These are phyloP conservation scores for Trachops cirrhosus DNA, from an alignment of 2,797 vertebrate species.

Conservation along the genomic window DNA sequence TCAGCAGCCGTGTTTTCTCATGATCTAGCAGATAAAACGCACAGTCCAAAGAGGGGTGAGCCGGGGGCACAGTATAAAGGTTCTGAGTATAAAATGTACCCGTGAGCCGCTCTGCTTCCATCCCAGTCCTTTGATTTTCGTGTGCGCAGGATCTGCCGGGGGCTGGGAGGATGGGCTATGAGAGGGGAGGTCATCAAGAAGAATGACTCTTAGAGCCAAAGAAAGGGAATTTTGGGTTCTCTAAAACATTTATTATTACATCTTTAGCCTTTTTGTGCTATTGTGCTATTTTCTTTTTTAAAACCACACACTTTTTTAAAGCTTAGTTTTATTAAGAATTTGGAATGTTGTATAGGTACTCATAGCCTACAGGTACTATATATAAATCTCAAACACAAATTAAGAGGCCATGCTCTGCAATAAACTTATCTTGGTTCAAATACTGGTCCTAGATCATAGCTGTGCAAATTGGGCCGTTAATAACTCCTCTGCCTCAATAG, in stretches of 20 bases:
- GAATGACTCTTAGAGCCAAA: not conserved
- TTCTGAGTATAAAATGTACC: not conserved
- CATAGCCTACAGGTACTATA: not conserved
- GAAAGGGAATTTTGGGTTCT: not conserved
- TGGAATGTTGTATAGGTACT: not conserved
- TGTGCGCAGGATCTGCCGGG: not conserved
- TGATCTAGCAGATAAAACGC: slow-evolving; percentile 13
- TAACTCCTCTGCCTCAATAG: not conserved
- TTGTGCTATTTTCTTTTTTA: not conserved
- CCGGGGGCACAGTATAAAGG: not conserved
- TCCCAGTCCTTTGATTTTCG: not conserved
- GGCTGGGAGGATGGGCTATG: not conserved
- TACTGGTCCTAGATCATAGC: not conserved
- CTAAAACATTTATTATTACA: not conserved
- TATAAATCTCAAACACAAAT: not conserved
- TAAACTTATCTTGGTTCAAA: not conserved
- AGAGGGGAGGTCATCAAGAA: not conserved
- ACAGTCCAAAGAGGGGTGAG: not conserved
- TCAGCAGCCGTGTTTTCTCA: not conserved
- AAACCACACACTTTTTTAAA: not conserved
- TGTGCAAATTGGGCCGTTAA: not conserved
- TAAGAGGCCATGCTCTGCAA: not conserved
- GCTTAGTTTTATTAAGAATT: not conserved
- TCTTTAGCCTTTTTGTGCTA: not conserved
- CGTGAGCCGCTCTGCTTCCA: not conserved